Evolutionary conservation across 2,797 vertebrate genomes (phyloP), one percentile per base, ranked within the genome.

Genomic region (Pitangus sulphuratus): DNA sequence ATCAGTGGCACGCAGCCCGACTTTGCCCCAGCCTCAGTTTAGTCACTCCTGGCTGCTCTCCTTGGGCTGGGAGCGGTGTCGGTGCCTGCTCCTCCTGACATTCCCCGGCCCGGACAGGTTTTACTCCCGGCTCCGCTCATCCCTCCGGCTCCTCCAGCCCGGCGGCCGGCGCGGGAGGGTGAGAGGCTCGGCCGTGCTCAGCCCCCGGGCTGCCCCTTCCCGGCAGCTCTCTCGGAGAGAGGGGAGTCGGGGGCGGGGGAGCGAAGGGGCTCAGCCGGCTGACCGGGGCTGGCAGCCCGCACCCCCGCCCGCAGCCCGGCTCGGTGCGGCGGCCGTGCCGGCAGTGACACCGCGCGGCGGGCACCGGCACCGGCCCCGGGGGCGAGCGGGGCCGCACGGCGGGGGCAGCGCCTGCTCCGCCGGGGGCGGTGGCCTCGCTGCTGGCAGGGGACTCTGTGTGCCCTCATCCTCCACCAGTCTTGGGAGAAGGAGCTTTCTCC

Each of bases 311-410:
- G 28, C 51, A 31, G 45, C 62, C 33, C 54, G 40, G 65, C 37
- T 13, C n/a, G 13, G 66, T 28, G 53, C 57, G 57, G 83, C 85
- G 69, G 37, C 86, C 77, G 21, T 82, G 78, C 54, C 93, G 54
- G 91, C 93, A 96, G 93, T 94, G 95, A 95, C 95, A 95, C 93
- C 93, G 84, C 93, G 93, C 84, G 95, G 95, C 62, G 54, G 35
- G 33, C 64, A 50, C 48, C 31, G 82, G 78, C 90, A 57, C 62
- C 51, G 58, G 62, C 68, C 3, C 18, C n/a, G 31, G 66, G 40
- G 40, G 51, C 8, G 14, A 0, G 26, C 33, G 17, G 31, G 33
- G 60, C 8, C 40, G 24, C 57, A n/a, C 2, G n/a, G 9, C 25
- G 25, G 3, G 35, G n/a, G 14, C 2, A 62, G 51, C 8, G 11